phyloP scores from a whole-genome alignment of 64 coral and sea anemone species.

The Pachyseris speciosa region DNA sequence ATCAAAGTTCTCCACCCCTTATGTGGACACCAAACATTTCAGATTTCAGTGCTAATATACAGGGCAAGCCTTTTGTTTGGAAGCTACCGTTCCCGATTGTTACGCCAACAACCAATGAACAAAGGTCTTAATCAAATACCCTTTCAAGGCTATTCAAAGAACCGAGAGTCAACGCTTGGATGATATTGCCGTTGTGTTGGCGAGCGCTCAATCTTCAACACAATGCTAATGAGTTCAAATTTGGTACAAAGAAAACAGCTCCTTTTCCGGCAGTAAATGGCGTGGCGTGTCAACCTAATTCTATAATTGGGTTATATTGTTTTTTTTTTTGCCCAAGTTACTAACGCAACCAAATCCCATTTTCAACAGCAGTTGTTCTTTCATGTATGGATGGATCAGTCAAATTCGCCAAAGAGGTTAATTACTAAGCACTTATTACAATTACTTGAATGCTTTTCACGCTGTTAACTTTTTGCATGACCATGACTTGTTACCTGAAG shows the following conservation, averaged over 20 bases:
- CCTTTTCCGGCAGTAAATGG: background rate
- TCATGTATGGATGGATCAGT: background rate
- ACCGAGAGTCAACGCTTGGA: slow-evolving; percentile 35
- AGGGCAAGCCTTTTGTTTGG: slow-evolving; percentile 57
- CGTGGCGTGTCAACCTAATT: background rate
- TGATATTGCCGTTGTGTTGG: slow-evolving; percentile 11
- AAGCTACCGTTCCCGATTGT: slow-evolving; percentile 18
- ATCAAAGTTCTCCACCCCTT: slow-evolving; percentile 73
- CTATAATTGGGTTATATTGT: background rate
- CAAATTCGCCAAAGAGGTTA: background rate
- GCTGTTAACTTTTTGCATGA: slow-evolving; percentile 17
- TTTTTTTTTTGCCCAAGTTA: background rate
- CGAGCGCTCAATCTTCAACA: slow-evolving; percentile 28
- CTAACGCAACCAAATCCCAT: too few relatives aligned
- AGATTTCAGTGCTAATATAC: slow-evolving; percentile 38
- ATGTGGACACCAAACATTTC: slow-evolving; percentile 31
- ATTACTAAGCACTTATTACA: slow-evolving; percentile 37
- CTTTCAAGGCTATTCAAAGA: slow-evolving; percentile 32
- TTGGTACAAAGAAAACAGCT: background rate
- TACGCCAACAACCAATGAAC: slow-evolving; percentile 43
- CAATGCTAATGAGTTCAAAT: slow-evolving; percentile 3
- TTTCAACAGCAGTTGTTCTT: too few relatives aligned
- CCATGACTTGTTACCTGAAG: background rate
- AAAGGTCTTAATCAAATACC: slow-evolving; percentile 54
- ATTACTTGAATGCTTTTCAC: slow-evolving; percentile 56